These are phyloP conservation scores for Oedothorax gibbosus DNA, from an alignment of 1,140 invertebrate species.

Conservation along the genomic window DNA sequence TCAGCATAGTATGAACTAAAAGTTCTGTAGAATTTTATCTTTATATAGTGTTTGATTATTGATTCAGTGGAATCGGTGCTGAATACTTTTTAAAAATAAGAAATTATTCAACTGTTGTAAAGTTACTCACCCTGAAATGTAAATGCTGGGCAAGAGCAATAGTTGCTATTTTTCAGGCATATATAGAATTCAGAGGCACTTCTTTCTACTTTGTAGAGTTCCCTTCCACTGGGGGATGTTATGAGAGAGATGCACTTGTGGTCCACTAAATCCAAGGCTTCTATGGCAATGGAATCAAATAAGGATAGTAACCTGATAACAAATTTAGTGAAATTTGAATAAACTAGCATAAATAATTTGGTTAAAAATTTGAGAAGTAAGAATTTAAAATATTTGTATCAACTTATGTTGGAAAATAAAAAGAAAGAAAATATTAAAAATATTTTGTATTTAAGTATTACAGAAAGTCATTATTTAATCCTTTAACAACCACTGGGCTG, in stretches of 20 bases:
- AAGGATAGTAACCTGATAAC: conserved; percentile 42
- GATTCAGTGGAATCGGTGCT: too few species aligned
- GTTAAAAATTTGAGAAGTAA: background rate
- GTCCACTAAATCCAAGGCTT: conserved; percentile 54
- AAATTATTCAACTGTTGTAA: too few species aligned
- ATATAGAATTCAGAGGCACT: conserved; percentile 36
- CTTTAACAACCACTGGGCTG: too few species aligned
- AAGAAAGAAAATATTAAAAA: background rate
- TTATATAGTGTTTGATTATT: too few species aligned
- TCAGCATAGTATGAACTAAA: too few species aligned
- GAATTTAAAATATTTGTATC: background rate
- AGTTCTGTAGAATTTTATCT: too few species aligned
- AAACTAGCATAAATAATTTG: background rate
- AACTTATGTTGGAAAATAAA: background rate
- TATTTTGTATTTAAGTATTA: background rate
- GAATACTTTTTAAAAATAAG: too few species aligned
- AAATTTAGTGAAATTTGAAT: background rate
- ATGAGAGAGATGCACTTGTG: conserved; percentile 20
- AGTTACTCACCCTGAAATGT: conserved; percentile 29
- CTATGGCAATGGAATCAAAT: conserved; percentile 37
- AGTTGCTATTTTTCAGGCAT: conserved; percentile 53
- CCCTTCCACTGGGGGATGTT: conserved; percentile 44
- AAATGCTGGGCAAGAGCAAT: conserved; percentile 50
- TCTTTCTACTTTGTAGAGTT: conserved; percentile 43
- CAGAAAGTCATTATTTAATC: too few species aligned